phyloP scores from a whole-genome alignment of 2,888 invertebrate species.

The Druceiella hillmani region DNA sequence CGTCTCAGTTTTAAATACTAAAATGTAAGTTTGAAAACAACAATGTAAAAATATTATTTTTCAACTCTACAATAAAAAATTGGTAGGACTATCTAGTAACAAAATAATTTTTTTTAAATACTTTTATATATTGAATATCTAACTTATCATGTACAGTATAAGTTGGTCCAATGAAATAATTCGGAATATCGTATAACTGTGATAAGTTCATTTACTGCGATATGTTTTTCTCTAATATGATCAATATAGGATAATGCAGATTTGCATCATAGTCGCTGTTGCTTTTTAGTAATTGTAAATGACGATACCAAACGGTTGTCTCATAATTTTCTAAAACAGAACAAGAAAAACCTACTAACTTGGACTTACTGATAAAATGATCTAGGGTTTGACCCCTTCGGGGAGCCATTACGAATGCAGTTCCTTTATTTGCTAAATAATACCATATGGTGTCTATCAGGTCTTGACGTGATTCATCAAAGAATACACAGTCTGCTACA shows the following conservation, averaged over 20 bases:
- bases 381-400: slow-evolving; percentile 65
- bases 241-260: slow-evolving; percentile 65
- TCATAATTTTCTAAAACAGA: slow-evolving; percentile 57
- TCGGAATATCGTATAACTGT: too few species aligned
- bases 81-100: too few species aligned
- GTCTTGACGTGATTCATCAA: slow-evolving; percentile 64
- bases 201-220: too few species aligned
- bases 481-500: slow-evolving; percentile 76
- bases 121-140: too few species aligned
- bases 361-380: slow-evolving; percentile 59
- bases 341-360: slow-evolving; percentile 52
- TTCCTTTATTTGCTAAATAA: slow-evolving; percentile 54
- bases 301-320: slow-evolving; percentile 61
- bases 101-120: too few species aligned
- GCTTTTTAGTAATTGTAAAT: slow-evolving; percentile 51
- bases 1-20: too few species aligned
- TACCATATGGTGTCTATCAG: slow-evolving; percentile 63
- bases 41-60: too few species aligned
- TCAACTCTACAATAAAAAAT: too few species aligned
- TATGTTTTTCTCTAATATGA: slow-evolving; percentile 55
- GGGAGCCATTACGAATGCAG: slow-evolving; percentile 73
- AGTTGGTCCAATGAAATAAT: too few species aligned
- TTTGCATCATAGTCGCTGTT: slow-evolving; percentile 61
- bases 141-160: too few species aligned
- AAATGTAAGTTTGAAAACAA: too few species aligned